These are phyloP conservation scores for Callyntrura guangdongensis DNA, from an alignment of 2,888 invertebrate genomes.

Conservation along the genomic window DNA sequence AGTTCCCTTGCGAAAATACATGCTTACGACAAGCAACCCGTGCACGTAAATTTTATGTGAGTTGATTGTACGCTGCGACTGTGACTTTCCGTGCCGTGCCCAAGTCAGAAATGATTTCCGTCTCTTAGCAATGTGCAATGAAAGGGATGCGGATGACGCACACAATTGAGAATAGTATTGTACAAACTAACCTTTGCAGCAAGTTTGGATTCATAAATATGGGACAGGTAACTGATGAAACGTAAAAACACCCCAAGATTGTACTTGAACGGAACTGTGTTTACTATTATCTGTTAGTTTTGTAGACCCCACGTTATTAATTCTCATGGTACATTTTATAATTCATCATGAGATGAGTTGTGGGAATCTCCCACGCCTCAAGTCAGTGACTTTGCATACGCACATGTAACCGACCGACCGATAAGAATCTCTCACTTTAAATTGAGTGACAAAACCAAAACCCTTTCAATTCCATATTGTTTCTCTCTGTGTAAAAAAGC, in stretches of 20 bases:
- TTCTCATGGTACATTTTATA: not conserved
- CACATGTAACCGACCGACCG: constrained; percentile 6
- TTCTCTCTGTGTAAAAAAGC: no score
- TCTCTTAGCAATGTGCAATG: not conserved
- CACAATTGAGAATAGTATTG: not conserved
- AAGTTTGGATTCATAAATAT: not conserved
- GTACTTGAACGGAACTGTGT: not conserved
- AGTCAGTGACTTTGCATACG: constrained; percentile 59
- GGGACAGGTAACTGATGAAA: not conserved
- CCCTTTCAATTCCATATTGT: not conserved
- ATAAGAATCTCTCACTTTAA: constrained; percentile 1
- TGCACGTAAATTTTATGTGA: no score
- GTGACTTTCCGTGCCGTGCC: no score
- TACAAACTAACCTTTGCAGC: not conserved
- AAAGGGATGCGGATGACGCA: not conserved
- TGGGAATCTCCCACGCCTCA: constrained; percentile 65
- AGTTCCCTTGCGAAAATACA: no score
- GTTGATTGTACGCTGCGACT: no score
- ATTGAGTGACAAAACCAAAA: not conserved
- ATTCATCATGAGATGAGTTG: not conserved
- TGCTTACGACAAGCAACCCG: no score
- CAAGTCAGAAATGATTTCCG: no score
- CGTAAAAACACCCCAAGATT: not conserved
- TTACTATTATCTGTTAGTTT: not conserved
- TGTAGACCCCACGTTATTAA: not conserved